These are phyloP conservation scores for Pluvialis apricaria DNA, from an alignment of 2,113 vertebrate species.

Conservation along the genomic window DNA sequence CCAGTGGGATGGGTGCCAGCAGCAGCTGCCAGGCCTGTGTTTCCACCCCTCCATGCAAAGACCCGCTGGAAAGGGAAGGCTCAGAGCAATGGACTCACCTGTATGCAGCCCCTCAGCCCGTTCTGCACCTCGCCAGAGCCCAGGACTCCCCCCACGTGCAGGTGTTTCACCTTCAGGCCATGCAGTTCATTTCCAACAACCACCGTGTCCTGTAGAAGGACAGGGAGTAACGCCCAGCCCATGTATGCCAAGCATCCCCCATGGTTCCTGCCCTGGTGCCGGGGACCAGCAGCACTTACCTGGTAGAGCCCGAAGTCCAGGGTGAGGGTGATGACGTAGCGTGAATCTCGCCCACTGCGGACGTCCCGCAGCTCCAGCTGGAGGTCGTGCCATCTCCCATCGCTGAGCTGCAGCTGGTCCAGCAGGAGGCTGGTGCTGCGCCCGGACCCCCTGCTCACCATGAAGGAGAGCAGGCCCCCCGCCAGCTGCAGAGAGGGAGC, in stretches of 20 bases:
- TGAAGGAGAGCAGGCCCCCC: slow-evolving; percentile 87
- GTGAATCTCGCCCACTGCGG: slow-evolving; percentile 81
- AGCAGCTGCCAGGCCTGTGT: neutral
- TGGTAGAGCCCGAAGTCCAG: slow-evolving; percentile 94
- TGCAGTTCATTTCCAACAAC: slow-evolving; percentile 92
- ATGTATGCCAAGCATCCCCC: neutral
- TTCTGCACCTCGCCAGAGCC: slow-evolving; percentile 86
- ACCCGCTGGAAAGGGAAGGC: neutral
- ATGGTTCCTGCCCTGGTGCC: neutral
- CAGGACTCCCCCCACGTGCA: slow-evolving; percentile 91
- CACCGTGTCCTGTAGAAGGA: slow-evolving; percentile 83
- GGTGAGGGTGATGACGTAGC: slow-evolving; percentile 87
- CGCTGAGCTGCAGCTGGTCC: slow-evolving; percentile 89
- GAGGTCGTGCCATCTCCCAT: slow-evolving; percentile 94
- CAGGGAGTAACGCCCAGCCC: neutral
- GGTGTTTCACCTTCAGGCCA: slow-evolving; percentile 93
- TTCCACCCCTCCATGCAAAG: neutral
- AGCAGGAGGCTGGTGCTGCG: slow-evolving; percentile 83
- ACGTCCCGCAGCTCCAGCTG: slow-evolving; percentile 91
- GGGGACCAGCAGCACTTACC: slow-evolving; percentile 68
- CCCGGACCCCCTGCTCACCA: slow-evolving; percentile 80
- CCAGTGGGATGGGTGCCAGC: neutral
- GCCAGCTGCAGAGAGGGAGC: slow-evolving; percentile 77
- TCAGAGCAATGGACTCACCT: slow-evolving; percentile 75
- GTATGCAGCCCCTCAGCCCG: slow-evolving; percentile 93